Conservation (phyloP, 2,888 invertebrate species). For the Pemphredon lugubris region DNA sequence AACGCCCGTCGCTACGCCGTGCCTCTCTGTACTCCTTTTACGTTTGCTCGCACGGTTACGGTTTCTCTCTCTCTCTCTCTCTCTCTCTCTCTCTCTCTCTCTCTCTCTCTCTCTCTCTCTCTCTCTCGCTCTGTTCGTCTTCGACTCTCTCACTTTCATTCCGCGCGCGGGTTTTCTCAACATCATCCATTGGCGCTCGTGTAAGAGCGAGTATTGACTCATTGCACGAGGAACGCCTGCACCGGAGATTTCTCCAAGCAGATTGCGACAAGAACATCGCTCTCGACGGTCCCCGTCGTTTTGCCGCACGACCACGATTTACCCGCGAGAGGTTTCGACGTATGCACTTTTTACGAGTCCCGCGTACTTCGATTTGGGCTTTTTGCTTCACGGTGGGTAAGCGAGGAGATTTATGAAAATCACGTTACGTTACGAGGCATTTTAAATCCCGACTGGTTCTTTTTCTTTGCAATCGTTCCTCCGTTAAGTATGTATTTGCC, state of each 20-base stretch:
- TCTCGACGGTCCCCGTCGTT: slow-evolving; percentile 29
- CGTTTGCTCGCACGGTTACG: background rate
- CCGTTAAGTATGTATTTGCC: too few relatives aligned
- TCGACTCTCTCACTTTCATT: background rate
- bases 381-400: background rate
- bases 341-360: too few relatives aligned
- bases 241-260: slow-evolving; percentile 45
- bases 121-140: background rate
- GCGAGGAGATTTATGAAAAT: background rate
- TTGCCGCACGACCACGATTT: slow-evolving; percentile 37
- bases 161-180: slow-evolving; percentile 15
- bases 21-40: background rate
- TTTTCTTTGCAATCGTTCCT: too few relatives aligned
- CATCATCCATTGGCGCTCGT: slow-evolving; percentile 31
- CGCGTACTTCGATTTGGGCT: background rate
- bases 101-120: background rate
- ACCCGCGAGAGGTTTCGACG: slow-evolving; percentile 9
- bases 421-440: background rate
- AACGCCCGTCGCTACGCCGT: too few relatives aligned
- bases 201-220: slow-evolving; percentile 51
- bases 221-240: slow-evolving; percentile 36
- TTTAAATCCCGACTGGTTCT: too few relatives aligned
- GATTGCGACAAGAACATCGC: slow-evolving; percentile 50
- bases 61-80: background rate
- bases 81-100: background rate